phyloP scores from a whole-genome alignment of 2,113 vertebrate genomes.

The Pelvicachromis taeniatus region DNA sequence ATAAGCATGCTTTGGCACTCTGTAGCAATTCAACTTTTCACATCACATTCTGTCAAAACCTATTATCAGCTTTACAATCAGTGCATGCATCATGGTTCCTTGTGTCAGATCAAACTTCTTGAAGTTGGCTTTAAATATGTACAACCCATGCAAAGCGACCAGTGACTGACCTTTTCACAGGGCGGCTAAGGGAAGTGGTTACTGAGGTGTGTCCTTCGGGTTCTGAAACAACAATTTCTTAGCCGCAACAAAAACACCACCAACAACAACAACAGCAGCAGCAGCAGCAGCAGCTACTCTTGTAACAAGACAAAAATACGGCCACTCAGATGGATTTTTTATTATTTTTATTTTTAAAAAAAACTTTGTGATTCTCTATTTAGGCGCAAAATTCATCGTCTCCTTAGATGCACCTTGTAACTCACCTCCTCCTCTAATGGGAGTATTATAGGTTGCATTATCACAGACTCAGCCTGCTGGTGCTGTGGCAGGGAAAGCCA shows the following conservation, averaged over 20 bases:
- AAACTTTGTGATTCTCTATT: neutral
- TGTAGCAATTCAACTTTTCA: neutral
- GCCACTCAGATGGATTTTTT: neutral
- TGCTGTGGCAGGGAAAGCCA: constrained; percentile 14
- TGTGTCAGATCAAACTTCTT: neutral
- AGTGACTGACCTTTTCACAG: neutral
- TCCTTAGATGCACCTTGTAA: neutral
- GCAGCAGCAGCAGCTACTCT: neutral
- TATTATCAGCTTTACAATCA: neutral
- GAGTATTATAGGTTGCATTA: constrained; percentile 20
- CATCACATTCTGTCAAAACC: neutral
- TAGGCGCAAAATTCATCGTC: neutral
- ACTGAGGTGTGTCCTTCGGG: constrained; percentile 3
- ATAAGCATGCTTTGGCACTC: neutral
- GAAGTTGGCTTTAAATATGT: neutral
- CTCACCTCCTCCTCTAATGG: neutral
- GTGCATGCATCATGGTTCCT: neutral
- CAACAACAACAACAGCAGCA: neutral
- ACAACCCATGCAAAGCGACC: neutral
- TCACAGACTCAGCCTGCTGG: constrained; percentile 4
- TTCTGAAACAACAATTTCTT: neutral
- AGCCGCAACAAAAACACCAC: neutral
- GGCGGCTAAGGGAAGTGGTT: constrained; percentile 1
- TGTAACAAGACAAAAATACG: neutral
- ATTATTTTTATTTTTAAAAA: neutral